Evolutionary conservation across 2,113 vertebrate species (phyloP).

Genomic region (Hepsetus odoe): DNA sequence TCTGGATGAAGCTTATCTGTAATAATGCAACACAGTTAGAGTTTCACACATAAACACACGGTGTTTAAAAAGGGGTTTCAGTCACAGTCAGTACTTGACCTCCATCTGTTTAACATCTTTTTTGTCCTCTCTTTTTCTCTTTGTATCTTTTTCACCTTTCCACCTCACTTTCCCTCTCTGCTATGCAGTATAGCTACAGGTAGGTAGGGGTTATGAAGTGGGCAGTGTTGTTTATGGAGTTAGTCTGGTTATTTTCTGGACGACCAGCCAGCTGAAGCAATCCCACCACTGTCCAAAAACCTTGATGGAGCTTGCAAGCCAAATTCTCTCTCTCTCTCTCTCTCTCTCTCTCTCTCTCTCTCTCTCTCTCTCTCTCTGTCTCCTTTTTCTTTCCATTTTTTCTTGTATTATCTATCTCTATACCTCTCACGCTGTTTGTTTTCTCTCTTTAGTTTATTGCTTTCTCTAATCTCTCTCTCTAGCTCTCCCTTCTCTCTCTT

Average conservation of each 20-base stretch:
- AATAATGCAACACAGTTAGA: background rate
- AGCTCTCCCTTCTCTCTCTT: background rate
- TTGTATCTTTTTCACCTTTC: background rate
- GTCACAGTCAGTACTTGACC: background rate
- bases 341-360: background rate
- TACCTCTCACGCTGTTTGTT: background rate
- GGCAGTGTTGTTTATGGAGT: background rate
- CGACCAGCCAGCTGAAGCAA: background rate
- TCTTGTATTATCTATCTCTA: background rate
- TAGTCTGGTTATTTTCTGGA: background rate
- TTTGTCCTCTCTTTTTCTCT: background rate
- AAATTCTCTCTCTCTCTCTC: background rate
- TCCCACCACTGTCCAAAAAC: background rate
- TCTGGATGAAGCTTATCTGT: slow-evolving; percentile 39
- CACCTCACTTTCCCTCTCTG: background rate
- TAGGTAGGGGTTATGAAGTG: too few relatives aligned
- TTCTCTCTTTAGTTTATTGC: background rate
- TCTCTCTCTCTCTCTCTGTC: background rate
- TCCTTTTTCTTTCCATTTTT: background rate
- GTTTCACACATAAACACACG: background rate
- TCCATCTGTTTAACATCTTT: too few relatives aligned
- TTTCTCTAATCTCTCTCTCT: background rate
- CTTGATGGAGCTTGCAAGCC: background rate
- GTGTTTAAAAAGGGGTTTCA: background rate
- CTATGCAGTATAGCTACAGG: too few relatives aligned